phyloP scores from a whole-genome alignment of 2,888 invertebrate genomes.

The Dicranocentrus wangi region DNA sequence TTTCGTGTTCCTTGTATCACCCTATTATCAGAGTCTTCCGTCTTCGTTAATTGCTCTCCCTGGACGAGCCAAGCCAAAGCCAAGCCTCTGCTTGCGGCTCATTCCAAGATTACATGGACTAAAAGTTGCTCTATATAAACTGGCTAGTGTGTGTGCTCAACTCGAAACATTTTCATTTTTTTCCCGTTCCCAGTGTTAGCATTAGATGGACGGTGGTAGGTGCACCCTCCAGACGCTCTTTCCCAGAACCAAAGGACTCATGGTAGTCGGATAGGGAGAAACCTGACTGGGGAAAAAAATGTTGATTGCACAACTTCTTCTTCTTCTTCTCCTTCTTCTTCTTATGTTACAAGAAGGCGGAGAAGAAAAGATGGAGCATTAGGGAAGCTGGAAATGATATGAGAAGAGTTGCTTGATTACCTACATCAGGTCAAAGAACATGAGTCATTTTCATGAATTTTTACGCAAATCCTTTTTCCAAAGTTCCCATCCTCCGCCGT shows the following conservation, averaged over 20 bases:
- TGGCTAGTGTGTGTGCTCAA: conserved; percentile 41
- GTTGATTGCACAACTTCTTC: no score
- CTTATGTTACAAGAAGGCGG: background rate
- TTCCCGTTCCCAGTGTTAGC: no score
- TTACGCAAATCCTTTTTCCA: conserved; percentile 62
- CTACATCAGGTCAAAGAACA: conserved; percentile 54
- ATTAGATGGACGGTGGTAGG: no score
- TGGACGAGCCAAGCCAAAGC: conserved; percentile 52
- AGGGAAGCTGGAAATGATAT: conserved; percentile 60
- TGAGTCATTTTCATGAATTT: conserved; percentile 64
- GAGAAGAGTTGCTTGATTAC: conserved; percentile 33
- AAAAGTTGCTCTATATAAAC: no score
- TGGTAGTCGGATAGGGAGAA: no score
- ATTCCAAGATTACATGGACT: conserved; percentile 3
- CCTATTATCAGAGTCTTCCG: conserved; percentile 57
- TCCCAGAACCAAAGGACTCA: no score
- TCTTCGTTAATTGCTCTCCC: conserved; percentile 60
- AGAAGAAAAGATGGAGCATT: conserved; percentile 8
- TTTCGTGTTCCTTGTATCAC: conserved; percentile 69
- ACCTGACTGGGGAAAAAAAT: no score
- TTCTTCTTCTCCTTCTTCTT: no score
- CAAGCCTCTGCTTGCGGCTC: conserved; percentile 71
- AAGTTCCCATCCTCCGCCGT: conserved; percentile 21
- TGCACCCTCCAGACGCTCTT: no score
- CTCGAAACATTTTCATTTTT: conserved; percentile 73